Evolutionary conservation across 2,797 vertebrate genomes (phyloP), one percentile per base, ranked within the genome.

Genomic region (Lacerta agilis): DNA sequence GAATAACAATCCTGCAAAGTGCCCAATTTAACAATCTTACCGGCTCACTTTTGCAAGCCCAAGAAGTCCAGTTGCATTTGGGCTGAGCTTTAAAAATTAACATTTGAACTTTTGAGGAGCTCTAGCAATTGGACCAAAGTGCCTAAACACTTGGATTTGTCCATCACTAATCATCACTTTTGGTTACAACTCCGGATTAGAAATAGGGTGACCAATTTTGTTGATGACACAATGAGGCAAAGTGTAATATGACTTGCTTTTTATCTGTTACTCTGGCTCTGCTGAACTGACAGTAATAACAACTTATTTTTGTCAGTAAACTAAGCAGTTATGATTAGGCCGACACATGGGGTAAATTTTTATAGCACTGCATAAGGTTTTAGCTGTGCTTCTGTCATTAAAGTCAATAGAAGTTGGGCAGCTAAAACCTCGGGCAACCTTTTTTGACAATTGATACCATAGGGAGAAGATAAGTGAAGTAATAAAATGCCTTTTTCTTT

Each of bases 221-320:
- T 85, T 43, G 0, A 58, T 91, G 43, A 89, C 92, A 87, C 25
- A 86, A 61, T 1, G 77, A 95, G 83, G 76, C 69, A 94, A 87
- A 91, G 88, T 86, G 58, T 73, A 90, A 88, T 91, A 64, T 86
- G 71, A 41, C 71, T 82, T 77, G 73, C 89, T 89, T 83, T 91
- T 93, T 93, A 86, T 75, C 86, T 88, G 90, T 92, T 94, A 33
- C 69, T 87, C 87, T 93, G 90, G 61, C 85, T 94, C 41, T 66
- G 67, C 29, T 91, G 76, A 93, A 71, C n/a, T 95, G 94, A 94
- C 92, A 96, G 71, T 90, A 94, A 90, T 82, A 94, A 90, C 86
- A 93, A 92, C 87, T 91, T 89, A 0, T 72, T 94, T 95, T 93
- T 95, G 81, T 91, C 83, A 88, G 41, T 90, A 94, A 90, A 93